A percentile compares a stretch with the other conserved stretches of the same genome.
phyloP scores from a whole-genome alignment of 2,113 vertebrate genomes.

The Passer domesticus region DNA sequence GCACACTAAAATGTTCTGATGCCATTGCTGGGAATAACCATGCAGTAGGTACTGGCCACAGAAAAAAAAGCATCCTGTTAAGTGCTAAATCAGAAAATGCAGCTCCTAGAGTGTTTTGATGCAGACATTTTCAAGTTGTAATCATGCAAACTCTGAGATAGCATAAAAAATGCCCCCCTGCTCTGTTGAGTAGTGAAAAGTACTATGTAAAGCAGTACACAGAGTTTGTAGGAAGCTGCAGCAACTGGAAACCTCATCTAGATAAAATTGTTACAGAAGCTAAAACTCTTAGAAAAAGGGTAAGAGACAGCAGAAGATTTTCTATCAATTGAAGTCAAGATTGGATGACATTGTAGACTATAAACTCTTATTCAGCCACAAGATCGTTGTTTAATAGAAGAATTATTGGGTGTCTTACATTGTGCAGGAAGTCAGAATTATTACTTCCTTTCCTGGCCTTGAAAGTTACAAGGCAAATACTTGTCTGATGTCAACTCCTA shows the following conservation, averaged over 20 bases:
- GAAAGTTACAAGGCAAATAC: not conserved
- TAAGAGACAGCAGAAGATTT: not conserved
- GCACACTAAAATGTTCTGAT: not conserved
- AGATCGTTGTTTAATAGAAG: not conserved
- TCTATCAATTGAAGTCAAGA: not conserved
- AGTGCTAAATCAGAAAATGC: not conserved
- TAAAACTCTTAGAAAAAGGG: not conserved
- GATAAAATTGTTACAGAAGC: not conserved
- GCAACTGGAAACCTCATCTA: not conserved
- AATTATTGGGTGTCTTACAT: not conserved
- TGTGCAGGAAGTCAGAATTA: not conserved
- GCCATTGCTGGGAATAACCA: not conserved
- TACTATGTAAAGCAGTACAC: not conserved
- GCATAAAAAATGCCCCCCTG: rapidly evolving
- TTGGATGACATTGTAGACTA: not conserved
- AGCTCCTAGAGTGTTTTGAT: not conserved
- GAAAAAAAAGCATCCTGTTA: not conserved
- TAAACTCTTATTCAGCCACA: not conserved
- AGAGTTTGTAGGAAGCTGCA: not conserved
- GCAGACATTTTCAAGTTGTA: not conserved
- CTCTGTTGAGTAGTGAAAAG: not conserved
- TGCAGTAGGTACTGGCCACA: not conserved
- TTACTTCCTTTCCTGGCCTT: not conserved
- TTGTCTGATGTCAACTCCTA: not conserved
- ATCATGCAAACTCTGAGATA: not conserved